phyloP scores from a whole-genome alignment of 2,113 vertebrate genomes.

The Oplegnathus fasciatus region DNA sequence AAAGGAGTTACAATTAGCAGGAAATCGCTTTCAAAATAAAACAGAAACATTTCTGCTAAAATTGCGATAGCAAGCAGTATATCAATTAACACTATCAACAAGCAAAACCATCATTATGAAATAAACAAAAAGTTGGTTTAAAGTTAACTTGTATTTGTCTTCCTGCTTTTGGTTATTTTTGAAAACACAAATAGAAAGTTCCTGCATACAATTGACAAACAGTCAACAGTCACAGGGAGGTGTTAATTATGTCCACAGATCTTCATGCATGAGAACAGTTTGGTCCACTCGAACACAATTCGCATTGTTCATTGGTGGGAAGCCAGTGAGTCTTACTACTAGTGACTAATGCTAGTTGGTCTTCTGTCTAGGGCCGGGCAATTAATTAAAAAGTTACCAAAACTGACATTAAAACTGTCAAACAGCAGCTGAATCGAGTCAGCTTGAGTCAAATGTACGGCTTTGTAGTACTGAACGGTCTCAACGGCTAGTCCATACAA shows the following conservation, averaged over 20 bases:
- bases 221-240: slow-evolving; percentile 6
- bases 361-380: background rate
- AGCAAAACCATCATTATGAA: background rate
- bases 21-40: slow-evolving; percentile 18
- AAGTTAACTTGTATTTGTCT: background rate
- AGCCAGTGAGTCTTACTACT: background rate
- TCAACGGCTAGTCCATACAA: too few relatives aligned
- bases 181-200: background rate
- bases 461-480: too few relatives aligned
- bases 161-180: background rate
- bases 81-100: background rate
- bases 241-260: slow-evolving; percentile 6
- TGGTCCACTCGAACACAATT: background rate
- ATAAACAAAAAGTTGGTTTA: background rate
- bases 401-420: background rate
- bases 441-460: too few relatives aligned
- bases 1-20: slow-evolving; percentile 6
- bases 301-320: background rate
- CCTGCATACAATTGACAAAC: background rate
- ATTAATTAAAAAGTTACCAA: slow-evolving; percentile 19
- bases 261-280: background rate
- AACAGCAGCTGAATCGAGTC: background rate
- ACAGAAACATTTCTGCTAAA: background rate
- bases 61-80: background rate
- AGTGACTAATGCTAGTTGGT: too few relatives aligned